Evolutionary conservation across 2,888 invertebrate genomes (phyloP), one percentile per base, ranked within the genome.

Genomic region (Sphinx pinastri): DNA sequence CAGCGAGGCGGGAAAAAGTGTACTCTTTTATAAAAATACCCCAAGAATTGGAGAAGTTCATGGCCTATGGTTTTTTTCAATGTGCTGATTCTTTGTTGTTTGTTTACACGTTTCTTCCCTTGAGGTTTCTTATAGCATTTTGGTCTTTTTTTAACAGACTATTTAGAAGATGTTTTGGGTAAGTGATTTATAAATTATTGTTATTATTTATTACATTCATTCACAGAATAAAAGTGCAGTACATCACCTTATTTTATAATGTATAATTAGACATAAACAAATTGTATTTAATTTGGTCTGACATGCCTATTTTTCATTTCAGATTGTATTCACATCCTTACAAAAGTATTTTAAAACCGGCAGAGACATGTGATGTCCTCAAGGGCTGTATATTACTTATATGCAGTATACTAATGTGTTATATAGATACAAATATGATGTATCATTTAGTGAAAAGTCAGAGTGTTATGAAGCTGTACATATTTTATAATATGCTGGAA

Each of bases 401-500:
- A 54, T 97, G 98, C 82, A 97, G 97, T 84, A 95, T 97, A 79
- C 90, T 97, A 71, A 97, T 99, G 95, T 96, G 97, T 83, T 97
- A 98, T 82, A 97, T 99, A 75, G 99, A 99, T 88, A 99, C 99
- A 57, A 99, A 99, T 78, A 98, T 99, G 95, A 97, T 99, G 95
- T 99, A 99, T 92, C 99, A 99, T 89, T 95, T 99, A 81, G 97
- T 98, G 63, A 98, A 98, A 88, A 99, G 99, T 82, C 99, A 99
- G 87, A 99, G 99, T 76, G 99, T 99, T 74, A 99, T 99, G 90
- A 99, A 99, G 86, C 94, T 99, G 77, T 99, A 99, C 87, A 99
- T 99, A 86, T 99, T 99, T 94, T 99, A 98, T 90, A 99, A 99
- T 88, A 99, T 99, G 99, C 93, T 99, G 72, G 99, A 99, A 94